Evolutionary conservation across 2,797 vertebrate species (phyloP).

Genomic region (Coendou prehensilis): DNA sequence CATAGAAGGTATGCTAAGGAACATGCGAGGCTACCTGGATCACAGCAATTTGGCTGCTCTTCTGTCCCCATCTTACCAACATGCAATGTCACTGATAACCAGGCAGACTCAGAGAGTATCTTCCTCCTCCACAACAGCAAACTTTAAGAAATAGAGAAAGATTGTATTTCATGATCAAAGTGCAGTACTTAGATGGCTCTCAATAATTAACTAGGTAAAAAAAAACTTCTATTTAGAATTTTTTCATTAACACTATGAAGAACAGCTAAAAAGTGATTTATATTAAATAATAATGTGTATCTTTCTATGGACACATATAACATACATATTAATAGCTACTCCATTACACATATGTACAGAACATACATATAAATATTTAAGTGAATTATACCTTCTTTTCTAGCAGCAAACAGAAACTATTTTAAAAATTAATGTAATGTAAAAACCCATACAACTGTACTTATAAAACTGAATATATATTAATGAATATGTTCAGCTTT

Average conservation of each 20-base stretch:
- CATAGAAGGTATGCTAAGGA: background rate
- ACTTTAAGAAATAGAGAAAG: background rate
- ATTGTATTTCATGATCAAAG: background rate
- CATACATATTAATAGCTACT: background rate
- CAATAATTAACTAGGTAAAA: conserved; percentile 2
- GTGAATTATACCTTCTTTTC: background rate
- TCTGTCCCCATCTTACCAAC: background rate
- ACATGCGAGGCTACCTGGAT: background rate
- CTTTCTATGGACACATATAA: background rate
- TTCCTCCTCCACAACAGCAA: background rate
- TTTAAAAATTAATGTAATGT: conserved; percentile 15
- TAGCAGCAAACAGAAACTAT: background rate
- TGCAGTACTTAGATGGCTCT: background rate
- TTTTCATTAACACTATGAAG: background rate
- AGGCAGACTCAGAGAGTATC: background rate
- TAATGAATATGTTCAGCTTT: background rate
- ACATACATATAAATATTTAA: background rate
- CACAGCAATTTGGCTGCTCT: background rate
- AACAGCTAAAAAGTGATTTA: background rate
- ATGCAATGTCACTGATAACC: background rate
- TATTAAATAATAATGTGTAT: background rate
- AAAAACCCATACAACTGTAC: background rate
- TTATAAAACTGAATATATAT: conserved; percentile 48
- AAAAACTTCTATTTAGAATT: background rate
- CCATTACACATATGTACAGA: background rate